Evolutionary conservation across 2,113 vertebrate genomes (phyloP).

Genomic region (Ailuropoda melanoleuca): DNA sequence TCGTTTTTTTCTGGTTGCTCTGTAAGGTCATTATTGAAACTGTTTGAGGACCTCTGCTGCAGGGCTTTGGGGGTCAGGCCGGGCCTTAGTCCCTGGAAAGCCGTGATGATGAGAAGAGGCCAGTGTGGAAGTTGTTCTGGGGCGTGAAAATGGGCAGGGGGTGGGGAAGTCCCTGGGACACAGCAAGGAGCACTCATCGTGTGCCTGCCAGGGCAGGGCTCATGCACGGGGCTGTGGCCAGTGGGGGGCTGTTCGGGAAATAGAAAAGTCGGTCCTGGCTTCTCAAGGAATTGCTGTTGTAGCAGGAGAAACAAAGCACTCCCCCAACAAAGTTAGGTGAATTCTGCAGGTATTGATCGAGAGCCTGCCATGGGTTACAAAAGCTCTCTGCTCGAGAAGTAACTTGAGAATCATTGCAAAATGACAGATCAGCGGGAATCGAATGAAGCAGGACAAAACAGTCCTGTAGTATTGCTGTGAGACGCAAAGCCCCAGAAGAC

Average conservation of each 20-base stretch:
- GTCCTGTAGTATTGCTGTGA: neutral
- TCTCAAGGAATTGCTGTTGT: neutral
- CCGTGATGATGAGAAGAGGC: neutral
- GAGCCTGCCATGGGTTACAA: neutral
- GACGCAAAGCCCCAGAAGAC: neutral
- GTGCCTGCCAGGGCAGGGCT: neutral
- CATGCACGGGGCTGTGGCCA: rapidly evolving
- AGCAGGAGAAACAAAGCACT: neutral
- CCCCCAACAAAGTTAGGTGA: neutral
- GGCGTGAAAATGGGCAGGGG: neutral
- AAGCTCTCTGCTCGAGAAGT: neutral
- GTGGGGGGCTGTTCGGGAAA: neutral
- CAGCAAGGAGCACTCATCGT: too few relatives aligned
- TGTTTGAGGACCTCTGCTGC: neutral
- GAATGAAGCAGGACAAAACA: neutral
- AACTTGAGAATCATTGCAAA: neutral
- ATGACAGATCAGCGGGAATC: neutral
- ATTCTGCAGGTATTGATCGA: neutral
- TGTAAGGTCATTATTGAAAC: neutral
- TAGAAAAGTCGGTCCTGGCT: neutral
- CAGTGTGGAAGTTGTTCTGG: neutral
- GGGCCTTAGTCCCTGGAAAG: neutral
- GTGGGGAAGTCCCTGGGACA: neutral
- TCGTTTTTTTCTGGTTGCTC: neutral
- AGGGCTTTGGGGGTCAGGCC: neutral